Base-by-base conservation (phyloP, 2,797 vertebrate genomes). In the Lemur catta region DNA sequence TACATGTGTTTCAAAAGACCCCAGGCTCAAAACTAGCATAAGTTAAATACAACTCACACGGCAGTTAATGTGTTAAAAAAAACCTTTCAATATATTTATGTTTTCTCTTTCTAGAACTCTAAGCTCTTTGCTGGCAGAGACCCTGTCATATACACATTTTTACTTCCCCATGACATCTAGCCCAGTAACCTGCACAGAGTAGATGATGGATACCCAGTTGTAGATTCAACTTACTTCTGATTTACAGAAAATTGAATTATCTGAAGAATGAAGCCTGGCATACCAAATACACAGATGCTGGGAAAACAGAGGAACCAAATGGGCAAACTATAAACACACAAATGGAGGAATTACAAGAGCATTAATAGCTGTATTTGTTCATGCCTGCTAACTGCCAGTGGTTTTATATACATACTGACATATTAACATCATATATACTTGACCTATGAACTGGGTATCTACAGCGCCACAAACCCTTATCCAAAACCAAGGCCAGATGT, bases 51-150 rank as follows among this genome's bases (percentile, higher is more conserved):
- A 59, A 59, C 24, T 59, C 9, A 59, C 11, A 59, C 28, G 57
- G 57, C 57, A 28, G 57, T 28, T 59, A 59, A 59, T 59, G 57
- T 59, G 57, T 12, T 59, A 11, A 11, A n/a, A 61, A n/a, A 46
- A 55, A 89, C 8, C 59, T 13, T 11, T 14, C 20, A 59, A 57
- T 1, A 18, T 41, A 17, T 43, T 65, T 78, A 5, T 43, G 12
- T 57, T 67, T 76, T 75, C 75, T 78, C 91, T 57, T 75, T 84
- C 80, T 38, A 72, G 79, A 84, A 79, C 71, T 67, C 75, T 30
- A 69, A 82, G 87, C 55, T 90, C 52, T 88, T 33, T 35, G 65
- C 41, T 48, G 10, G 52, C 52, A 84, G 72, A 41, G 14, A 67
- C 17, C 20, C 10, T 3, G 57, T 50, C 41, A 15, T 4, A 24